Percentiles rank a stretch among this genome's conserved stretches.
These are phyloP conservation scores for Pycnonotus jocosus DNA, from an alignment of 2,113 vertebrate genomes.

Conservation along the genomic window DNA sequence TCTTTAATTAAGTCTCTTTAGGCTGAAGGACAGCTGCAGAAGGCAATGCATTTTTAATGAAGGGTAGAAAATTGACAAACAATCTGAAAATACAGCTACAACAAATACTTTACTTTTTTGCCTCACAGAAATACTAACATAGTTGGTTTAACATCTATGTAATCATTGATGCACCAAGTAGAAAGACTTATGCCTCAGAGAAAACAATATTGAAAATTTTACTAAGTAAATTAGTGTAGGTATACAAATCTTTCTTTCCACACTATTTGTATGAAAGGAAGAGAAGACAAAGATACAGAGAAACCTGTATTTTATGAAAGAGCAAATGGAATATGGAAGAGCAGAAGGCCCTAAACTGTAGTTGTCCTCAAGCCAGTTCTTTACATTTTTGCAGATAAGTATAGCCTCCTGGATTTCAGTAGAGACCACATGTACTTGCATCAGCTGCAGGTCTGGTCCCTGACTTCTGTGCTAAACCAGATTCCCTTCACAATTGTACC, in stretches of 20 bases:
- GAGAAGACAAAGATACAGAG: neutral
- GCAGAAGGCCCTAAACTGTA: neutral
- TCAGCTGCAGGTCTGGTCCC: neutral
- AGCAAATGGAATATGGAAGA: neutral
- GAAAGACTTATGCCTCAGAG: neutral
- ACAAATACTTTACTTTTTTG: neutral
- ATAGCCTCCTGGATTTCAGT: neutral
- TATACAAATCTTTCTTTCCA: neutral
- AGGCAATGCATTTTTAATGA: conserved; percentile 5
- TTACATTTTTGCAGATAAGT: neutral
- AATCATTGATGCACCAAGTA: neutral
- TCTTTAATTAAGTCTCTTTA: neutral
- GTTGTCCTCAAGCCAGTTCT: neutral
- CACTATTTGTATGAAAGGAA: neutral
- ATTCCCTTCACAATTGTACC: neutral
- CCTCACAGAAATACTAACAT: neutral
- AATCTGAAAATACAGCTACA: neutral
- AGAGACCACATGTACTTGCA: neutral
- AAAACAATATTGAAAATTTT: neutral
- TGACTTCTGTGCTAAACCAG: neutral
- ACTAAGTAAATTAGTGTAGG: neutral
- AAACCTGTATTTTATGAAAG: neutral
- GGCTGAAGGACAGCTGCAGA: neutral
- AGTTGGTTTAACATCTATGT: neutral
- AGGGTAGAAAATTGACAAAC: neutral